Conservation (phyloP, 2,797 vertebrate species). For the Labroides dimidiatus region DNA sequence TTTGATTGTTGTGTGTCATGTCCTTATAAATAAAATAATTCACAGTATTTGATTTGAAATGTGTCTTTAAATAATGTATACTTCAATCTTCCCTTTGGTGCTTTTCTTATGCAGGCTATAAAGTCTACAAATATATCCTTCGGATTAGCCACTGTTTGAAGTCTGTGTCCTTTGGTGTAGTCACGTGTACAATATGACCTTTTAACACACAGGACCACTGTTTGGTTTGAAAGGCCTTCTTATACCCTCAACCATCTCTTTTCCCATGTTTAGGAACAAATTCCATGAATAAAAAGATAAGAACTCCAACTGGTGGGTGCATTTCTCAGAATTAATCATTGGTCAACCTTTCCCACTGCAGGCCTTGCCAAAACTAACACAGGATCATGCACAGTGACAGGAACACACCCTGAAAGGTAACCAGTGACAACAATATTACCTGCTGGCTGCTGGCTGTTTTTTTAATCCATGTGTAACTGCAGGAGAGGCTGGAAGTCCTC, state of each 20-base stretch:
- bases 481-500: slow-evolving; percentile 8
- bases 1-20: slow-evolving; percentile 87
- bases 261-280: slow-evolving; percentile 1
- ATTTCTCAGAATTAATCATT: slow-evolving; percentile 44
- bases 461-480: slow-evolving; percentile 28
- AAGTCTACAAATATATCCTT: background rate
- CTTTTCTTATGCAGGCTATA: no score
- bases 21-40: slow-evolving; percentile 83
- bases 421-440: slow-evolving; percentile 31
- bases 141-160: background rate
- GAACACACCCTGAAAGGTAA: slow-evolving; percentile 64
- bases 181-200: background rate
- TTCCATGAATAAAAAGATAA: slow-evolving; percentile 34
- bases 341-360: slow-evolving; percentile 30
- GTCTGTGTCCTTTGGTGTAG: background rate
- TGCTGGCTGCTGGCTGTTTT: slow-evolving; percentile 64
- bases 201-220: background rate
- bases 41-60: slow-evolving; percentile 53
- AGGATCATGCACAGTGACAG: slow-evolving; percentile 37
- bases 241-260: background rate
- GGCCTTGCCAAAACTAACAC: slow-evolving; percentile 75
- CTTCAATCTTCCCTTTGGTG: no score
- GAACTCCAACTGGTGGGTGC: background rate
- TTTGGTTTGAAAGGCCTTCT: background rate
- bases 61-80: background rate